Conservation (phyloP, 2,888 invertebrate species). For the Eilema sororculum region DNA sequence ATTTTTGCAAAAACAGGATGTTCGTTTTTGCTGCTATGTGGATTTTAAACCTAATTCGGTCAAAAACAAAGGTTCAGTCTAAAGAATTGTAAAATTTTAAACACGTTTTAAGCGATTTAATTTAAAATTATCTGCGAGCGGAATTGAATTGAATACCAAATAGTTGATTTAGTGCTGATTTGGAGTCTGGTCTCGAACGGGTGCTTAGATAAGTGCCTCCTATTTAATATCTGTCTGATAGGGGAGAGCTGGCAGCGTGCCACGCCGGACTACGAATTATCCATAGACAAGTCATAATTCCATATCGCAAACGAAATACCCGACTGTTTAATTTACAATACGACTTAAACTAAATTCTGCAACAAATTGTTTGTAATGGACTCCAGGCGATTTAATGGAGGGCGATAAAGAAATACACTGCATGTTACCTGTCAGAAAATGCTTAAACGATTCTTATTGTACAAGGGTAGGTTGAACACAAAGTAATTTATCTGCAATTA, state of each 20-base stretch:
- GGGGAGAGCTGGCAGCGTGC: slow-evolving; percentile 64
- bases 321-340: neutral
- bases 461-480: neutral
- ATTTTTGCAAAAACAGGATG: slow-evolving; percentile 25
- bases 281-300: slow-evolving; percentile 47
- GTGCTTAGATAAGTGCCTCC: slow-evolving; percentile 75
- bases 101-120: slow-evolving; percentile 48
- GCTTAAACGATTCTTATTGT: neutral
- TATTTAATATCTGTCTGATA: slow-evolving; percentile 73
- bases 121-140: slow-evolving; percentile 55
- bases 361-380: neutral
- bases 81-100: slow-evolving; percentile 30
- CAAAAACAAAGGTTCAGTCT: slow-evolving; percentile 20
- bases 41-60: slow-evolving; percentile 18
- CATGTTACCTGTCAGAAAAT: slow-evolving; percentile 22
- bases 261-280: slow-evolving; percentile 58
- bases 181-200: slow-evolving; percentile 63
- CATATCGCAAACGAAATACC: slow-evolving; percentile 23
- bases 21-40: slow-evolving; percentile 20
- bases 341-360: neutral
- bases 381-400: slow-evolving; percentile 29
- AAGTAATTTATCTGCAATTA: neutral
- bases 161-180: slow-evolving; percentile 71
- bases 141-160: slow-evolving; percentile 74
- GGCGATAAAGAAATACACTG: slow-evolving; percentile 26